Evolutionary conservation across 2,113 vertebrate species (phyloP).

Genomic region (Xenus cinereus): DNA sequence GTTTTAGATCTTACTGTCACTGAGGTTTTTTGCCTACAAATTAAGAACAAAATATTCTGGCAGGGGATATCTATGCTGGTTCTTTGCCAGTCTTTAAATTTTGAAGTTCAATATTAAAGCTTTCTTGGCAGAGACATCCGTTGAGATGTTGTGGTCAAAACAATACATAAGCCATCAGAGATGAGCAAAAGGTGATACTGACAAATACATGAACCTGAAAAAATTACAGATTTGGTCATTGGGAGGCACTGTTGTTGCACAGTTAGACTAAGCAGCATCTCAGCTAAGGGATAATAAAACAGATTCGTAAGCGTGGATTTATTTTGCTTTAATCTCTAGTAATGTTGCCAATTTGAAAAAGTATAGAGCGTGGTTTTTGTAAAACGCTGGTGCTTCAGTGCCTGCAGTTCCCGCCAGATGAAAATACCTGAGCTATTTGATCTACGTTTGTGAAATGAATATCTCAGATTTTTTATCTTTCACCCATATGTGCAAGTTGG

Average conservation of each 20-base stretch:
- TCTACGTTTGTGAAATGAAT: neutral
- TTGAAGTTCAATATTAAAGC: neutral
- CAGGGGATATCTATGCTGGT: neutral
- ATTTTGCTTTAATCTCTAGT: neutral
- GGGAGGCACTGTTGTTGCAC: slow-evolving; percentile 34
- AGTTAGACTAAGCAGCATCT: neutral
- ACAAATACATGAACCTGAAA: neutral
- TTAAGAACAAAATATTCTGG: neutral
- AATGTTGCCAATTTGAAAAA: neutral
- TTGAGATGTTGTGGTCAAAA: neutral
- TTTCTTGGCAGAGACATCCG: neutral
- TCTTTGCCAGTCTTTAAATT: neutral
- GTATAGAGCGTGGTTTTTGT: neutral
- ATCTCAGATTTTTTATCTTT: neutral
- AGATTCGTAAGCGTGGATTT: neutral
- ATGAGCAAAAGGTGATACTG: neutral
- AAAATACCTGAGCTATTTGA: neutral
- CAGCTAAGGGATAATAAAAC: neutral
- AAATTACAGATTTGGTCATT: neutral
- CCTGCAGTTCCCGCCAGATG: neutral
- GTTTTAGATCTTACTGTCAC: neutral
- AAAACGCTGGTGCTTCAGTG: neutral
- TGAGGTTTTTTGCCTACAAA: neutral
- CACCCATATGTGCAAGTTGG: neutral
- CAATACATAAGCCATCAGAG: neutral